phyloP scores from a whole-genome alignment of 2,888 invertebrate species.

The Leptopterna dolabrata region DNA sequence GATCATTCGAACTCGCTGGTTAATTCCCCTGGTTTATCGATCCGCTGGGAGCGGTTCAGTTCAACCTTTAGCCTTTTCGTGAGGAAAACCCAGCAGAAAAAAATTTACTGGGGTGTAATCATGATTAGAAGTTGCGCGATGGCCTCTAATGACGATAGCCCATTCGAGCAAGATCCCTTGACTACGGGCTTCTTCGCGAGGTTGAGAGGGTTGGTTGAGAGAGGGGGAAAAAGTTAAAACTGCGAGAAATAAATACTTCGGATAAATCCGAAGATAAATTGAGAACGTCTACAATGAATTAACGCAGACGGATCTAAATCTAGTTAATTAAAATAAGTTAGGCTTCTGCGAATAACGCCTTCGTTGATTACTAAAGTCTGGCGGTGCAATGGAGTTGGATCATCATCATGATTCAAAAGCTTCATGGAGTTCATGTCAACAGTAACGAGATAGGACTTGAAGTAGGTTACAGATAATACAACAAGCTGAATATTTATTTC shows the following conservation, averaged over 20 bases:
- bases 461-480: too few species aligned
- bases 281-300: neutral
- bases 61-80: slow-evolving; percentile 19
- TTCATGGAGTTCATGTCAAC: too few species aligned
- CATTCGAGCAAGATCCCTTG: neutral
- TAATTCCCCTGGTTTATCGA: neutral
- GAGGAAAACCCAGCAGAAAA: neutral
- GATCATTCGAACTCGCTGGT: neutral
- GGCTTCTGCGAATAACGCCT: too few species aligned
- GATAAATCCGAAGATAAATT: neutral
- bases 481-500: too few species aligned
- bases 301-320: neutral
- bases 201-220: neutral
- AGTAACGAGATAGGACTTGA: too few species aligned
- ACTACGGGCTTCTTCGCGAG: neutral
- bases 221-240: neutral
- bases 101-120: neutral
- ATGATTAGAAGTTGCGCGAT: neutral
- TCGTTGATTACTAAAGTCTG: too few species aligned
- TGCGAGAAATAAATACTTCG: neutral
- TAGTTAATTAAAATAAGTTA: too few species aligned
- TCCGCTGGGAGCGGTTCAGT: slow-evolving; percentile 1
- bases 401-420: too few species aligned
- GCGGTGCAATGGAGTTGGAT: too few species aligned
- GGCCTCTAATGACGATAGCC: neutral